A percentile compares a stretch with the other conserved stretches of the same genome.
These are phyloP conservation scores for Scomber scombrus DNA, from an alignment of 2,113 vertebrate genomes.

Conservation along the genomic window DNA sequence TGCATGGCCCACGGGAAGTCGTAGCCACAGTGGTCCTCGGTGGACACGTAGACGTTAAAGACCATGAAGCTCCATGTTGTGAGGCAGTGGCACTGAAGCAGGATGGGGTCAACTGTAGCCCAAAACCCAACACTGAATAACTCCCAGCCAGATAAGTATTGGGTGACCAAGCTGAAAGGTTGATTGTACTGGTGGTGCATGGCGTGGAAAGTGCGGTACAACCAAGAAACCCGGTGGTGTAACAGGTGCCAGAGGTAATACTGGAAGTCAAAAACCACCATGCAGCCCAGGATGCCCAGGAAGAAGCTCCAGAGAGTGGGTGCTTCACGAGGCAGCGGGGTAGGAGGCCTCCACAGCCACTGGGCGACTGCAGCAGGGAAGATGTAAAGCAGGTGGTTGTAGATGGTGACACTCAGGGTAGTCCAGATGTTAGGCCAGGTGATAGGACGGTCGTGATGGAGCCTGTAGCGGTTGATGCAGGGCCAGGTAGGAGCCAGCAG, in stretches of 20 bases:
- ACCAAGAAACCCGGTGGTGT: slow-evolving; percentile 85
- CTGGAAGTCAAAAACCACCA: slow-evolving; percentile 88
- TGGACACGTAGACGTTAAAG: slow-evolving; percentile 86
- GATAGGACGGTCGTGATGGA: slow-evolving; percentile 81
- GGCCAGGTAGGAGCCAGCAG: slow-evolving; percentile 84
- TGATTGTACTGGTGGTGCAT: slow-evolving; percentile 87
- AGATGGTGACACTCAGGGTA: slow-evolving; percentile 81
- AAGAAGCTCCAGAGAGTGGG: slow-evolving; percentile 82
- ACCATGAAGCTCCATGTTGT: slow-evolving; percentile 88
- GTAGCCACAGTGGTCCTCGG: slow-evolving; percentile 88
- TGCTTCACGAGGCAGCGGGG: slow-evolving; percentile 79
- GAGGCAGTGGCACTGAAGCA: slow-evolving; percentile 86
- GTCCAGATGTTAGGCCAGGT: slow-evolving; percentile 80
- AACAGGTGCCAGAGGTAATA: slow-evolving; percentile 88
- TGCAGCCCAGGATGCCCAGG: slow-evolving; percentile 85
- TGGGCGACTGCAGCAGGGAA: slow-evolving; percentile 85
- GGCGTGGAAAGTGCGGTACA: slow-evolving; percentile 87
- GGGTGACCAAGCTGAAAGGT: slow-evolving; percentile 86
- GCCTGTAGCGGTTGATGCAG: slow-evolving; percentile 81
- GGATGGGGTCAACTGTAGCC: slow-evolving; percentile 84
- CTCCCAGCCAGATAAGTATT: slow-evolving; percentile 88
- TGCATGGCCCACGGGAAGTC: slow-evolving; percentile 87
- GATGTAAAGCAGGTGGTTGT: slow-evolving; percentile 87
- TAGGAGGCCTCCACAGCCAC: slow-evolving; percentile 87
- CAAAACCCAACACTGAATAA: slow-evolving; percentile 86